Evolutionary conservation across 2,113 vertebrate species (phyloP), one percentile per base, ranked within the genome.

Genomic region (Fulica atra): DNA sequence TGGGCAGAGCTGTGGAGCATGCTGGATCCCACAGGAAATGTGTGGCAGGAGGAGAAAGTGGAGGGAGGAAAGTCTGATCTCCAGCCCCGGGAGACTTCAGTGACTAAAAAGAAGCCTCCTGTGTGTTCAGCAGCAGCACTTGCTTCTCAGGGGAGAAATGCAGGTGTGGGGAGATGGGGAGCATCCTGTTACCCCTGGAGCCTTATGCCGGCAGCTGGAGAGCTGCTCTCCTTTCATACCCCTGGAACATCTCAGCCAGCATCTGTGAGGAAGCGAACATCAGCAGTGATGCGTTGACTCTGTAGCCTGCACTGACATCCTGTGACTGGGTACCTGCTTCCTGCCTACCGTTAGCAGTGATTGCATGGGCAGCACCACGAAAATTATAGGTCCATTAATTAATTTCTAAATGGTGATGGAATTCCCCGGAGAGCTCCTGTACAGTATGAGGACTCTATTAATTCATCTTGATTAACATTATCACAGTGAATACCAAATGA

Each of bases 391-490:
- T 35, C 92, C 95, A 93, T 97, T 96, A 95, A 97, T 96, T 96
- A 96, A 92, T 93, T 94, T 70, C 88, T 94, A 40, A 84, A 28
- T 33, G 86, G 94, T 26, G 88, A 21, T 69, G 86, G 87, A 86
- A 92, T 88, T 95, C 96, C 91, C 89, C 73, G 8, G 84, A 91
- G 96, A 96, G 89, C 3, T 1, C 24, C 44, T 8, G 3, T 81
- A 85, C 88, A 84, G 94, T 84, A 24, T 59, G 93, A 95, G 82
- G 94, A 78, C 94, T 97, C 93, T 81, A 81, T 96, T 97, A 93
- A 97, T 96, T 97, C 97, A 48, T 97, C 94, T 93, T 95, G 92
- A 97, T 97, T 95, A 95, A 94, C 88, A 59, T 96, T 94, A 96
- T 93, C 92, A 91, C 97, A 96, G 7, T 84, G 95, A 97, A 96